Conservation (phyloP, 92 coral and sea anemone species). For the Bergia sp. region DNA sequence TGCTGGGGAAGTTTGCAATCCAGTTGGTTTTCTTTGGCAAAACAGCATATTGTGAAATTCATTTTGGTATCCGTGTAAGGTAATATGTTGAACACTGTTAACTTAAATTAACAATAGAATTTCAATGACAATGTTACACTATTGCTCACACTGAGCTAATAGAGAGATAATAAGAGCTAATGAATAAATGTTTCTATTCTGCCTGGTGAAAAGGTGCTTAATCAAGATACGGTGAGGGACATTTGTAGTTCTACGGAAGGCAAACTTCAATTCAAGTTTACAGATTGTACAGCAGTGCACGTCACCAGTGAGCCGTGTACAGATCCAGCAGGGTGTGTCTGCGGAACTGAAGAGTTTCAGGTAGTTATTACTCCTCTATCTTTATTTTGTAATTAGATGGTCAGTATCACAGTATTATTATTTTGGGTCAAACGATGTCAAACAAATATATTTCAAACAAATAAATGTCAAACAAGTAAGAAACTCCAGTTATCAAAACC, state of each 20-base stretch:
- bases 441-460: no score
- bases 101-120: neutral
- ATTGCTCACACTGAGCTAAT: no score
- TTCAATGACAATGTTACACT: no score
- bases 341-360: constrained; percentile 24
- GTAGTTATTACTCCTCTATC: neutral
- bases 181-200: neutral
- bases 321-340: neutral
- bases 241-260: constrained; percentile 12
- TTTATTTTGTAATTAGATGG: neutral
- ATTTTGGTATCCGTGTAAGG: neutral
- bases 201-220: neutral
- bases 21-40: neutral
- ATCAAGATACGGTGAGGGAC: neutral
- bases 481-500: no score
- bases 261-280: constrained; percentile 10
- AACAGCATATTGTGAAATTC: no score
- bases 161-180: no score
- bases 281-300: constrained; percentile 14
- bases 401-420: neutral
- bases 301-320: neutral
- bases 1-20: neutral
- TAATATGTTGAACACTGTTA: neutral
- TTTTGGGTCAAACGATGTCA: no score
- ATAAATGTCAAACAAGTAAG: no score